These are phyloP conservation scores for Knipowitschia caucasica DNA, from an alignment of 2,797 vertebrate species.

Conservation along the genomic window DNA sequence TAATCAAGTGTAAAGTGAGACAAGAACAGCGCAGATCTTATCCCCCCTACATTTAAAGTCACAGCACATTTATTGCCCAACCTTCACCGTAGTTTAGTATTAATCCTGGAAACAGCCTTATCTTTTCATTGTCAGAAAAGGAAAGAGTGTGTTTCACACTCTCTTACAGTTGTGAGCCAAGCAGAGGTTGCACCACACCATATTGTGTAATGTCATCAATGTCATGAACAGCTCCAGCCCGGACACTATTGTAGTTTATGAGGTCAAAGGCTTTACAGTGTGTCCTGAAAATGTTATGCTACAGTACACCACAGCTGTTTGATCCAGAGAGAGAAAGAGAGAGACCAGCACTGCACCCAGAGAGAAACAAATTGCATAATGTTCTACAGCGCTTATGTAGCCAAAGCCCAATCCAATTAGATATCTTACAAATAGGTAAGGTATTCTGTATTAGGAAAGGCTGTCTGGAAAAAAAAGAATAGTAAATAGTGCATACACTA, in stretches of 20 bases:
- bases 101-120: background rate
- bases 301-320: slow-evolving; percentile 57
- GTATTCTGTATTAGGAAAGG: slow-evolving; percentile 60
- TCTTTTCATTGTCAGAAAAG: background rate
- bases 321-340: slow-evolving; percentile 37
- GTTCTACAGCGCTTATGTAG: slow-evolving; percentile 44
- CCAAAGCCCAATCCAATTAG: slow-evolving; percentile 59
- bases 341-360: slow-evolving; percentile 13
- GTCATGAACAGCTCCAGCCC: slow-evolving; percentile 53
- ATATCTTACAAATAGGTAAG: slow-evolving; percentile 54
- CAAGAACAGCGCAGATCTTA: background rate
- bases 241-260: slow-evolving; percentile 65
- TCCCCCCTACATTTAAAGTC: background rate
- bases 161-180: background rate
- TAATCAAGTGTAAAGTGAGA: slow-evolving; percentile 2
- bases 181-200: background rate
- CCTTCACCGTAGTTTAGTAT: background rate
- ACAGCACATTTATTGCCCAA: background rate
- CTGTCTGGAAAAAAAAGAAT: slow-evolving; percentile 51
- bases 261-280: slow-evolving; percentile 66
- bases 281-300: slow-evolving; percentile 64
- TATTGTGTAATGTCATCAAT: slow-evolving; percentile 44
- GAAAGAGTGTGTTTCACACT: no score
- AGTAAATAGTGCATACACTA: slow-evolving; percentile 43
- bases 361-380: slow-evolving; percentile 51